Evolutionary conservation across 2,888 invertebrate species (phyloP).

Genomic region (Cheilosia impressa): DNA sequence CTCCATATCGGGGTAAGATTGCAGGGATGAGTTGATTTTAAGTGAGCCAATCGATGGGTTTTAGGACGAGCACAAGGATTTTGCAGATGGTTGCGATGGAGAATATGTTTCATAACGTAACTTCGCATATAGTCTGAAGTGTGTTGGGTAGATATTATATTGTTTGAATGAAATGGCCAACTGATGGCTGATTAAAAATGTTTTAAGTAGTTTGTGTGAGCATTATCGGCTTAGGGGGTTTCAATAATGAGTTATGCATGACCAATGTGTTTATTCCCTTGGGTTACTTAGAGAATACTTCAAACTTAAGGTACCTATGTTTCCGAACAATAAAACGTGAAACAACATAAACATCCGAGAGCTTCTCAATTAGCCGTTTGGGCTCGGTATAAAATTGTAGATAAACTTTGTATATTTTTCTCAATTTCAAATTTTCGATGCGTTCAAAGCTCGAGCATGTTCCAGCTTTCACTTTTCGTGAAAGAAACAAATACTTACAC

Average conservation of each 20-base stretch:
- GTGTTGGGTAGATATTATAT: conserved; percentile 16
- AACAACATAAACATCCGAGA: too few relatives aligned
- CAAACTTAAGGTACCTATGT: too few relatives aligned
- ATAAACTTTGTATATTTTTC: too few relatives aligned
- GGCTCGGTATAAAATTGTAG: too few relatives aligned
- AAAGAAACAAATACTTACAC: too few relatives aligned
- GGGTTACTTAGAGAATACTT: background rate
- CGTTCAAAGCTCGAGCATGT: too few relatives aligned
- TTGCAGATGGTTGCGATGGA: conserved; percentile 26
- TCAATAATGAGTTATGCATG: conserved; percentile 1
- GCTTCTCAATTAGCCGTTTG: too few relatives aligned
- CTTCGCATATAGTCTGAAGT: conserved; percentile 10
- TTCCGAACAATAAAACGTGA: too few relatives aligned
- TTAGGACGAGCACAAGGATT: conserved; percentile 32
- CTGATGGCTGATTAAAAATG: conserved; percentile 50
- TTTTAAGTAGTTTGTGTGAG: conserved; percentile 11
- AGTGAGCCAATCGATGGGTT: conserved; percentile 58
- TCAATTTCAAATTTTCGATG: too few relatives aligned
- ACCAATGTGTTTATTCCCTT: background rate
- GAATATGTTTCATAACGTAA: conserved; percentile 29
- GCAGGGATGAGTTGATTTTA: conserved; percentile 64
- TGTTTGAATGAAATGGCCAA: conserved; percentile 32
- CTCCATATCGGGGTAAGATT: conserved; percentile 27
- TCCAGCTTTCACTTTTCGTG: too few relatives aligned
- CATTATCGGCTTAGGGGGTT: background rate